phyloP scores from a whole-genome alignment of 2,797 vertebrate species.

The Danio tinwini region DNA sequence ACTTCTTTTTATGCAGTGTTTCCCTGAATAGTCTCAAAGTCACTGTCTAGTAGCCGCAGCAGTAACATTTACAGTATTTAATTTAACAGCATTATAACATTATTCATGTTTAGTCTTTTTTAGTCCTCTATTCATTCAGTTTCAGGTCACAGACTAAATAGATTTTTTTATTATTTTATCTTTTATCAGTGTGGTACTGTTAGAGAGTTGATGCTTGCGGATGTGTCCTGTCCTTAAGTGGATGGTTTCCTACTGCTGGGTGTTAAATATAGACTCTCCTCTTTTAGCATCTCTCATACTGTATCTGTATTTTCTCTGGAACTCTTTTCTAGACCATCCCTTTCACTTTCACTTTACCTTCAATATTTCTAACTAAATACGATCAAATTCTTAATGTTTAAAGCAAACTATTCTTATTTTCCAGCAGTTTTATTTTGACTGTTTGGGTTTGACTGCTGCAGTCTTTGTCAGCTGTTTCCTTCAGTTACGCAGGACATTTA shows the following conservation, averaged over 20 bases:
- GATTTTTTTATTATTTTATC: neutral
- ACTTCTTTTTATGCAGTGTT: neutral
- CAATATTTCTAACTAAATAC: neutral
- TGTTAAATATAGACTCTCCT: conserved; percentile 68
- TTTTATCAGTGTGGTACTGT: neutral
- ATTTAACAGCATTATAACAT: no score
- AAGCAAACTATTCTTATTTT: neutral
- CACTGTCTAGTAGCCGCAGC: neutral
- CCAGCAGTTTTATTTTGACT: neutral
- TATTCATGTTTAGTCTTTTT: neutral
- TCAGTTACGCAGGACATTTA: neutral
- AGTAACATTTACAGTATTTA: neutral
- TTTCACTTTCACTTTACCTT: neutral
- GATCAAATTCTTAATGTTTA: neutral
- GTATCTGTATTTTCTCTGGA: conserved; percentile 31
- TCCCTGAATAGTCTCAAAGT: neutral
- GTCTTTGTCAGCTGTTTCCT: conserved; percentile 8
- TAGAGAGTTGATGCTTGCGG: neutral
- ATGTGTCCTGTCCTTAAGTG: conserved; percentile 23
- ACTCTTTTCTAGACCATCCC: conserved; percentile 4
- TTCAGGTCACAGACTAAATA: no score
- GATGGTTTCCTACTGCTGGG: conserved; percentile 63
- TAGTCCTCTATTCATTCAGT: neutral
- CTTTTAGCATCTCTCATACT: conserved; percentile 21
- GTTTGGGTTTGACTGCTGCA: neutral